Evolutionary conservation across 1,140 invertebrate species (phyloP), one percentile per base, ranked within the genome.

Genomic region (Saccostrea cuccullata): DNA sequence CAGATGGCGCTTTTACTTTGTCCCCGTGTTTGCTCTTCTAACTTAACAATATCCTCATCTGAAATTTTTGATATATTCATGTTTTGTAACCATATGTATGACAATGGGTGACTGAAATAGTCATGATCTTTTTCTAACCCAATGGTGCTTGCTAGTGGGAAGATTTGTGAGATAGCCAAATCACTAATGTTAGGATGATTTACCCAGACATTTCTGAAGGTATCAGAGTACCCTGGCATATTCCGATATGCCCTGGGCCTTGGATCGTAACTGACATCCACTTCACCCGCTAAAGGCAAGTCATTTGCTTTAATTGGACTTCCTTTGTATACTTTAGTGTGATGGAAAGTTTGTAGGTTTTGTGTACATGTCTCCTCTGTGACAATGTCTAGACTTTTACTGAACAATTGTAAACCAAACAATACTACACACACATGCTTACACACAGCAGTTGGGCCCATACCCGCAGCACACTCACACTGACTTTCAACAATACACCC

Each of bases 301-400:
- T 87, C 36, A 47, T 15, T 47, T 36, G 88, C 84, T 47, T 91
- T 91, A 2, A 89, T 58, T 8, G 90, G 88, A 64, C 86, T 73
- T 47, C 90, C 90, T 58, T 56, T 87, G 73, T 47, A 91, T 15
- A 47, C 88, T 12, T 58, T 55, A 56, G 87, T 70, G 40, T 86
- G 36, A 56, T 92, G 88, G 47, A 92, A 92, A 23, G 85, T 90
- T 82, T 91, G 90, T 15, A 91, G 73, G 30, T 82, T 86, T 85
- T 90, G 82, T 3, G 90, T 91, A 58, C 91, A 92, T 82, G 91
- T 91, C 23, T 88, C 58, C 47, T 89, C 86, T 47, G 86, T 90
- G 23, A 56, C 56, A 17, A 90, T 26, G 17, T 86, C 55, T 23
- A 56, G 85, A 56, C 55, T 85, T 36, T 58, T 36, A 26, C n/a